Evolutionary conservation across 1,140 invertebrate species (phyloP), one percentile per base, ranked within the genome.

Genomic region (Monomorium pharaonis): DNA sequence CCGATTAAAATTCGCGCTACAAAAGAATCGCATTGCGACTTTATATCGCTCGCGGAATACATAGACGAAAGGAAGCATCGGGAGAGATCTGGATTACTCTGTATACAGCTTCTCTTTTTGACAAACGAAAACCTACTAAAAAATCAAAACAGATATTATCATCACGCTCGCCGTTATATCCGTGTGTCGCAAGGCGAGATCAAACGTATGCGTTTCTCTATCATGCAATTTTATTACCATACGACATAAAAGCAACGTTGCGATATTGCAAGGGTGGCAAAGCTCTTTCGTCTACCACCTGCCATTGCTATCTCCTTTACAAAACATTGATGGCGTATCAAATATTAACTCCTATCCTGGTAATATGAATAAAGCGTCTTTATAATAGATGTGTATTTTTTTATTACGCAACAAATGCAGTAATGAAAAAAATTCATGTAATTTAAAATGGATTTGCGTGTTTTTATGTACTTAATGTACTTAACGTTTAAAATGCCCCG

Each of bases 191-290:
- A 30, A 84, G 16, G 3, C 56, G 69, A 84, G 80, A 84, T 84
- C 80, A 84, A 84, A 84, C 80, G 54, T 30, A 75, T n/a, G 51
- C 54, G 37, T 49, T 47, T 27, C 67, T 60, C 56, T 84, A 24
- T 84, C 54, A 60, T 84, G 80, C 80, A 84, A 75, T 74, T 84
- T 75, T 84, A 84, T 84, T 84, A 84, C 54, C 80, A 84, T 84
- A 62, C 37, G 33, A 84, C 78, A 83, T 84, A 84, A 84, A n/a
- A 84, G 54, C 62, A 84, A 81, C 49, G 62, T 81, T 27, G 65
- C 65, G 21, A 75, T 84, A 84, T 84, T 84, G 80, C 77, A 30
- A 14, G 63, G 16, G 37, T 21, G 33, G 21, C 63, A 80, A 80
- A 80, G 77, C 63, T n/a, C 63, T 80, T 54, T 56, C 77, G 47